Conservation (phyloP, 2,113 vertebrate species). For the Zosterops pallidus region DNA sequence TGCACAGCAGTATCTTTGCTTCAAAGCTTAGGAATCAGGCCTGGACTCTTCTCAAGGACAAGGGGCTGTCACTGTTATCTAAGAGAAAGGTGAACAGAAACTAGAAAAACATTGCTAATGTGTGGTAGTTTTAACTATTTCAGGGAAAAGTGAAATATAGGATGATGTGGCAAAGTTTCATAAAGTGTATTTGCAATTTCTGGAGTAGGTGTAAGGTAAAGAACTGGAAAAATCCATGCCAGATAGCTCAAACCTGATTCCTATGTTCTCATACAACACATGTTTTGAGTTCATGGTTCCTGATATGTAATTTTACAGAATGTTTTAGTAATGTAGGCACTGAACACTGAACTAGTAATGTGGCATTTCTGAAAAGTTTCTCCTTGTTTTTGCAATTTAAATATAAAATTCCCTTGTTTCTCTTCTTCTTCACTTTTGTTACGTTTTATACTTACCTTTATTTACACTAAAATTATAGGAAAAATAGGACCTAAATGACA, state of each 20-base stretch:
- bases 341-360: background rate
- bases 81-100: background rate
- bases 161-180: background rate
- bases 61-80: background rate
- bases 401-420: background rate
- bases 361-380: background rate
- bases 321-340: background rate
- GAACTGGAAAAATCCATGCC: background rate
- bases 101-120: fast-evolving
- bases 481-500: background rate
- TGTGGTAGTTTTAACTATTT: background rate
- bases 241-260: background rate
- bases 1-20: background rate
- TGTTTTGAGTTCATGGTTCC: background rate
- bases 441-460: background rate
- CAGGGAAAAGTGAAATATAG: background rate
- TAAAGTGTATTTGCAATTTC: background rate
- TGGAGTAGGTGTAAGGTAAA: background rate
- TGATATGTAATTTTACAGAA: background rate
- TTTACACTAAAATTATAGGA: background rate
- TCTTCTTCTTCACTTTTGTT: background rate
- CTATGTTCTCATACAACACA: background rate
- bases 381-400: background rate
- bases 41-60: background rate
- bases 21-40: background rate